Conservation (phyloP, 2,888 invertebrate genomes). For the Xylocampa areola region DNA sequence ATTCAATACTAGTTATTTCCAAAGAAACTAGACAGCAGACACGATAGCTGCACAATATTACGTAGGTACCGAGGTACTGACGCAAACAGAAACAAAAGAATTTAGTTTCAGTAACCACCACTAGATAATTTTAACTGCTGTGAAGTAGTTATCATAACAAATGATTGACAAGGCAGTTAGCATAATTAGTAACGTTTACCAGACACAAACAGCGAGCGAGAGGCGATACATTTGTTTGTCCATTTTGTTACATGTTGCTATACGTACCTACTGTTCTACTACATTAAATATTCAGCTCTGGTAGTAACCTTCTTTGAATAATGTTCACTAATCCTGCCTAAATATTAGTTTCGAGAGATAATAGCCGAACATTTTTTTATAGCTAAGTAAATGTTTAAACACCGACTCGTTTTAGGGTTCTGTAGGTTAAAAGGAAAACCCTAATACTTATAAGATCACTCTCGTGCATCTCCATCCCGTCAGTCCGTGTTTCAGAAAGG, state of each 20-base stretch:
- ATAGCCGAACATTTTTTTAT: slow-evolving; percentile 1
- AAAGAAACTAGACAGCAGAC: slow-evolving; percentile 2
- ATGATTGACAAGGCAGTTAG: slow-evolving; percentile 61
- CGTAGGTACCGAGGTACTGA: slow-evolving; percentile 23
- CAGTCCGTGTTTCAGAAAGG: too few relatives aligned
- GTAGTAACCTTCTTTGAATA: slow-evolving; percentile 28
- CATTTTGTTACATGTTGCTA: slow-evolving; percentile 18
- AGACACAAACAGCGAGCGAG: slow-evolving; percentile 41
- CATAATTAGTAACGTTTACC: slow-evolving; percentile 58
- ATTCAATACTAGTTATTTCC: background rate
- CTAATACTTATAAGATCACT: too few relatives aligned
- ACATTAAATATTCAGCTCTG: slow-evolving; percentile 19
- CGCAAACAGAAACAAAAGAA: slow-evolving; percentile 46
- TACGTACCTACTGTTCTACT: slow-evolving; percentile 19
- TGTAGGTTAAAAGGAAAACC: too few relatives aligned
- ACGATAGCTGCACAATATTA: slow-evolving; percentile 20
- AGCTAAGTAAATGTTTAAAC: slow-evolving; percentile 15
- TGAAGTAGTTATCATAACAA: slow-evolving; percentile 62
- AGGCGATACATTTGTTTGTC: slow-evolving; percentile 26
- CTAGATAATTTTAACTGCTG: slow-evolving; percentile 43
- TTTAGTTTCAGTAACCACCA: slow-evolving; percentile 24
- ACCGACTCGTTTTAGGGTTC: background rate
- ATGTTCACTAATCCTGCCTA: slow-evolving; percentile 12
- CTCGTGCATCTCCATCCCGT: too few relatives aligned
- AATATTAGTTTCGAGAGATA: slow-evolving; percentile 4